Percentiles rank a stretch among this genome's conserved stretches.
Conservation (phyloP, 2,797 vertebrate genomes). For the Loris lydekkerianus region DNA sequence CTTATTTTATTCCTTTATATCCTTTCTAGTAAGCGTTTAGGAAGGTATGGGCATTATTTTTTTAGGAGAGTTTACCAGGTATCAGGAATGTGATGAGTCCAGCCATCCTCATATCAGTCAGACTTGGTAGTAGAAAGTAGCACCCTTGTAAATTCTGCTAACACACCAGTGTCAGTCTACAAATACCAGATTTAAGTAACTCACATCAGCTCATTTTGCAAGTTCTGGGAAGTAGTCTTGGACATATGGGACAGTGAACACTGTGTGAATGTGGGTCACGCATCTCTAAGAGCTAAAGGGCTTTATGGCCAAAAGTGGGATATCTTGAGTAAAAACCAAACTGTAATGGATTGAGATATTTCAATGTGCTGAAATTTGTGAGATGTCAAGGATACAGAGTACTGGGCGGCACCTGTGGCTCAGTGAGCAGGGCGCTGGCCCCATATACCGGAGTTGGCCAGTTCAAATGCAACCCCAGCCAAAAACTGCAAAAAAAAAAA, state of each 20-base stretch:
- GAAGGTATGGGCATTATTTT: not conserved
- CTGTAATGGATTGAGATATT: not conserved
- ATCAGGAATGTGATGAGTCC: not conserved
- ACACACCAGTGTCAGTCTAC: not conserved
- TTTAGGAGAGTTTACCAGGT: not conserved
- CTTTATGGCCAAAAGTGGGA: not conserved
- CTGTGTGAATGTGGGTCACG: not conserved
- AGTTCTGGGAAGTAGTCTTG: conserved; percentile 35
- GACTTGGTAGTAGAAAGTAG: not conserved
- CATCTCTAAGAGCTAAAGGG: not conserved
- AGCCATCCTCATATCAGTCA: not conserved
- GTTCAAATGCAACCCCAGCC: too few species aligned
- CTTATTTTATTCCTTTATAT: conserved; percentile 24
- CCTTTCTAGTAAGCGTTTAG: conserved; percentile 1
- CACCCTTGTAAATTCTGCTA: not conserved
- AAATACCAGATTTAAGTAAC: conserved; percentile 34
- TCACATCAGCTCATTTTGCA: conserved; percentile 27
- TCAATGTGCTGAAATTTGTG: not conserved
- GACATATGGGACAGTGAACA: not conserved
- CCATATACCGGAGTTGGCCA: too few species aligned
- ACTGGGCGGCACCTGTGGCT: too few species aligned
- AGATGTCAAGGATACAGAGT: not conserved
- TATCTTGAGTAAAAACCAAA: not conserved
- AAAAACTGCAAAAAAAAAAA: not conserved
- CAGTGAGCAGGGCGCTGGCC: too few species aligned